phyloP scores from a whole-genome alignment of 2,888 invertebrate genomes.

The Pemphredon lugubris region DNA sequence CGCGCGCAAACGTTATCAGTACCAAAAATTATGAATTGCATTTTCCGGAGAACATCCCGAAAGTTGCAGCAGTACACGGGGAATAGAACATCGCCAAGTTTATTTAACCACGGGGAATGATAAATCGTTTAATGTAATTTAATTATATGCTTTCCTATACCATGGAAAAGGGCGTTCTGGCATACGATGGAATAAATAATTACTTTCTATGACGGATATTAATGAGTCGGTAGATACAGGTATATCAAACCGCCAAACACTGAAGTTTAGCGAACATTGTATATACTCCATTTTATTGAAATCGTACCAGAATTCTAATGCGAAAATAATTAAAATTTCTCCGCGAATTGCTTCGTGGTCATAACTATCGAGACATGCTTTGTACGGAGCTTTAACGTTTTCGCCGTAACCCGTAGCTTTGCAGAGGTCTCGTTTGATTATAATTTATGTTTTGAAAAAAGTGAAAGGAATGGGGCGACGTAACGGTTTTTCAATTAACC shows the following conservation, averaged over 20 bases:
- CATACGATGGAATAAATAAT: constrained; percentile 53
- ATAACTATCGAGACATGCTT: too few relatives aligned
- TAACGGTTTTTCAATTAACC: too few relatives aligned
- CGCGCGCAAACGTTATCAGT: too few relatives aligned
- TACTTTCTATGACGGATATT: constrained; percentile 54
- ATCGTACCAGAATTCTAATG: neutral
- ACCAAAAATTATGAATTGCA: too few relatives aligned
- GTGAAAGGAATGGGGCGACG: too few relatives aligned
- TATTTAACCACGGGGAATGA: constrained; percentile 38
- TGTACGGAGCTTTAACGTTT: too few relatives aligned
- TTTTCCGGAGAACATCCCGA: too few relatives aligned
- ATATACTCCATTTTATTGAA: neutral
- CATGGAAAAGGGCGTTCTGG: constrained; percentile 39
- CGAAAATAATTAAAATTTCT: neutral
- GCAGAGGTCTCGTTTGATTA: too few relatives aligned
- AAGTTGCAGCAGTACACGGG: constrained; percentile 34
- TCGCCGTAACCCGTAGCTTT: too few relatives aligned
- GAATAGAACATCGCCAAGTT: constrained; percentile 32
- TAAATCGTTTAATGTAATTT: constrained; percentile 56
- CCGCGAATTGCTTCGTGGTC: too few relatives aligned
- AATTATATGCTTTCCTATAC: constrained; percentile 44
- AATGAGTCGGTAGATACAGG: constrained; percentile 37
- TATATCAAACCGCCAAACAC: constrained; percentile 28
- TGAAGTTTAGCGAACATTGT: neutral
- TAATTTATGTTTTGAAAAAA: too few relatives aligned